phyloP scores from a whole-genome alignment of 2,888 invertebrate genomes.

The Bibio marci region DNA sequence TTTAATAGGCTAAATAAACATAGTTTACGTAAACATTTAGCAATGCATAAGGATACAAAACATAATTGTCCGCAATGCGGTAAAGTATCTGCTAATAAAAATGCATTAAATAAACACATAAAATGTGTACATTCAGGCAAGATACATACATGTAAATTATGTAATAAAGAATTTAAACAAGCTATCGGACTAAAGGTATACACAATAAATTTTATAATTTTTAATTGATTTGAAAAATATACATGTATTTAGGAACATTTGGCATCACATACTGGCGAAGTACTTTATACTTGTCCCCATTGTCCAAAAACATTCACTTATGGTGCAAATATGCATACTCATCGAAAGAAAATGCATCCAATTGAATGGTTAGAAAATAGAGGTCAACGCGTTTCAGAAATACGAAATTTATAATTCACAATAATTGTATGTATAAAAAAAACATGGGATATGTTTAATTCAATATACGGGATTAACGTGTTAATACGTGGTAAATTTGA shows the following conservation, averaged over 20 bases:
- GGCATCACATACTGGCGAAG: conserved; percentile 27
- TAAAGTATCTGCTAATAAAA: conserved; percentile 23
- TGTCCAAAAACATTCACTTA: conserved; percentile 28
- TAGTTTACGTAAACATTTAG: neutral
- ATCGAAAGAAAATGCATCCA: conserved; percentile 26
- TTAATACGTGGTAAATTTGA: too few relatives aligned
- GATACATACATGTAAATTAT: too few relatives aligned
- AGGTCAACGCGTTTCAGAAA: neutral
- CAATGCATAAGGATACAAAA: neutral
- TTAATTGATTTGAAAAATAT: too few relatives aligned
- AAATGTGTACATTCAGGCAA: conserved; percentile 21
- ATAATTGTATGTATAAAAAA: too few relatives aligned
- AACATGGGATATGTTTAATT: too few relatives aligned
- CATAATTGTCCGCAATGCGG: neutral
- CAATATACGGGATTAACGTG: too few relatives aligned
- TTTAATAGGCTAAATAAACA: neutral
- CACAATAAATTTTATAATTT: conserved; percentile 13
- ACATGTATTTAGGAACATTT: conserved; percentile 29
- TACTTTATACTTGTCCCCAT: conserved; percentile 25
- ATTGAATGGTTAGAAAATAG: conserved; percentile 22
- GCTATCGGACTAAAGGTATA: too few relatives aligned
- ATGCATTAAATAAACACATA: conserved; percentile 24
- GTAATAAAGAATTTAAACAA: too few relatives aligned
- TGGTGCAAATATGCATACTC: conserved; percentile 28
- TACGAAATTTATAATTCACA: too few relatives aligned